Evolutionary conservation across 2,113 vertebrate species (phyloP), one percentile per base, ranked within the genome.

Genomic region (Silurus glanis): DNA sequence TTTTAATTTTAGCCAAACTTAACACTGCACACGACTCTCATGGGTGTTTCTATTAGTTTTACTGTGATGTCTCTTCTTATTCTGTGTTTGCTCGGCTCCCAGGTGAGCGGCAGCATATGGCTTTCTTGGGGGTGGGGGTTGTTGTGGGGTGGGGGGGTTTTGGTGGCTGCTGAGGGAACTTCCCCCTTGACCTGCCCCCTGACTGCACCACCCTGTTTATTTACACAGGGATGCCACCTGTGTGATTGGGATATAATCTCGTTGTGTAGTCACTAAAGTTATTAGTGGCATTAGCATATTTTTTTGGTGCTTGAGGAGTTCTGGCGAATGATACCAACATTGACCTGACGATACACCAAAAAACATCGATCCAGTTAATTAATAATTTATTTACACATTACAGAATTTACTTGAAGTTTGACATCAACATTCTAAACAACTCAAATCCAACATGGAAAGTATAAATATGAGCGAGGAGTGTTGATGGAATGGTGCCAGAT

Each of bases 21-120:
- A 72, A 72, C 58, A 51, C 13, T 62, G 13, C 25, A 64, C 14
- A 28, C 9, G n/a, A 62, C 37, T 85, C 67, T 2, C 64, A 14
- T 37, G 62, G 21, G 37, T 9, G 17, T 81, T 9, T 56, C 28
- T 67, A 66, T 84, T 82, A 78, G 53, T 79, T 75, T 81, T 80
- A 58, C 76, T 72, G 69, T 78, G 37, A 84, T 82, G 83, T 56
- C 53, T 21, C 56, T 53, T 71, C 55, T 56, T 80, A 66, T 82
- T 82, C 79, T 49, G 47, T 59, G n/a, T 76, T 79, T 9, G 7
- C 37, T 53, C 21, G 23, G 61, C 51, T 85, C 88, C 58, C 74
- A 83, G 72, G 72, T 49, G 51, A 69, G n/a, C n/a, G 64, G 83
- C 82, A 88, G 83, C 87, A 85, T 87, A 79, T 88, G 87, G 79